Base-by-base conservation (phyloP, 1,140 invertebrate species). In the Leptopilina clavipes region DNA sequence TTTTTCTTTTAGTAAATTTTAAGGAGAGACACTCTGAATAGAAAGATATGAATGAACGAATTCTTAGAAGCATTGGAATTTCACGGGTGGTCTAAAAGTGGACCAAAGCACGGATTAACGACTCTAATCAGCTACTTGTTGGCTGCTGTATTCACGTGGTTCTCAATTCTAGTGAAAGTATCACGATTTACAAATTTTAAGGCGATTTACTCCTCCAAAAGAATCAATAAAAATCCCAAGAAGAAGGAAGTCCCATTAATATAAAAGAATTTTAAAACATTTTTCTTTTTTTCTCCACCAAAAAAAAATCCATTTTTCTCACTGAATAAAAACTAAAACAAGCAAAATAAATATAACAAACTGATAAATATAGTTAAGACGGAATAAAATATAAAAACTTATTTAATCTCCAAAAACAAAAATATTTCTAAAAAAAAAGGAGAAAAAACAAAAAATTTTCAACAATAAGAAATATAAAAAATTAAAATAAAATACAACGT, bases 41-140 rank as follows among this genome's bases (percentile, higher is more conserved):
- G 0, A 12, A 31, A 3, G 22, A 31, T 52, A n/a, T 25, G 3
- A 65, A 31, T 59, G 54, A 59, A 59, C 17, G 18, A 22, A 12
- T 65, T 65, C 56, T 22, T 65, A 65, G 56, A 65, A 65, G 8
- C 10, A 65, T 25, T 65, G 10, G n/a, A 12, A 25, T 31, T 65
- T 65, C 56, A 65, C 22, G 56, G n/a, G 56, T 31, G 56, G 56
- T 65, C 56, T 22, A 65, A 31, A 65, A 65, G 11, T 1, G 22
- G 18, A 31, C 56, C 11, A 65, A 31, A 65, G 56, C 22, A n/a
- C 19, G 56, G 56, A 65, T 65, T 65, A 65, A 65, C 56, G 56
- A 65, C 56, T 65, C 14, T 65, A 65, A 65, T 65, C 56, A 65
- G 19, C 56, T 65, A 65, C 56, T 54, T 54, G 18, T 54, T 54